Evolutionary conservation across 2,888 invertebrate species (phyloP).

Genomic region (Anaspis maculata): DNA sequence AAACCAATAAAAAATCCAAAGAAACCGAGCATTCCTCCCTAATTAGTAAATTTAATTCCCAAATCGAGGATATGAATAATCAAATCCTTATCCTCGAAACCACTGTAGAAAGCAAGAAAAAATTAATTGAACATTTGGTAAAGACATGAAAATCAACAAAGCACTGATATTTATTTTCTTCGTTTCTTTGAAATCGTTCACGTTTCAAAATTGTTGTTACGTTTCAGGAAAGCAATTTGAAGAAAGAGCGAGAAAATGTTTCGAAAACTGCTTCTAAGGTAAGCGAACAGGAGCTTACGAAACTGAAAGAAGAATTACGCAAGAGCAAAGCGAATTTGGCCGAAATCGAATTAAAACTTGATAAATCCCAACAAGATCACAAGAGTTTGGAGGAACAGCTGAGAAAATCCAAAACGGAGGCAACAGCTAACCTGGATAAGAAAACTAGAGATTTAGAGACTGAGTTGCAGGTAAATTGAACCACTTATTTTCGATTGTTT

Average conservation of each 20-base stretch:
- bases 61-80: constrained; percentile 50
- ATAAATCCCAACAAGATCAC: constrained; percentile 26
- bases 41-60: constrained; percentile 41
- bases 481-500: too few relatives aligned
- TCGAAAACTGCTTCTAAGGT: constrained; percentile 31
- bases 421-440: constrained; percentile 55
- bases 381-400: constrained; percentile 41
- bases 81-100: constrained; percentile 54
- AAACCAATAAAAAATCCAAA: constrained; percentile 29
- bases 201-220: constrained; percentile 4
- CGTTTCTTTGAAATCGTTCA: constrained; percentile 8
- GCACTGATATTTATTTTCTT: too few relatives aligned
- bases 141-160: constrained; percentile 2
- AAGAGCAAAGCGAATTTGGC: constrained; percentile 27
- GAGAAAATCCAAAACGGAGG: constrained; percentile 61
- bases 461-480: too few relatives aligned
- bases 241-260: constrained; percentile 43
- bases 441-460: constrained; percentile 41
- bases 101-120: constrained; percentile 51
- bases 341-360: constrained; percentile 37
- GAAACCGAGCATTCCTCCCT: constrained; percentile 46
- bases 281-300: constrained; percentile 28
- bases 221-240: constrained; percentile 44
- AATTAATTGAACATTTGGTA: constrained; percentile 56
- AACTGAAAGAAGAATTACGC: constrained; percentile 31